Evolutionary conservation across 2,113 vertebrate genomes (phyloP), one percentile per base, ranked within the genome.

Genomic region (Atrichornis clamosus): DNA sequence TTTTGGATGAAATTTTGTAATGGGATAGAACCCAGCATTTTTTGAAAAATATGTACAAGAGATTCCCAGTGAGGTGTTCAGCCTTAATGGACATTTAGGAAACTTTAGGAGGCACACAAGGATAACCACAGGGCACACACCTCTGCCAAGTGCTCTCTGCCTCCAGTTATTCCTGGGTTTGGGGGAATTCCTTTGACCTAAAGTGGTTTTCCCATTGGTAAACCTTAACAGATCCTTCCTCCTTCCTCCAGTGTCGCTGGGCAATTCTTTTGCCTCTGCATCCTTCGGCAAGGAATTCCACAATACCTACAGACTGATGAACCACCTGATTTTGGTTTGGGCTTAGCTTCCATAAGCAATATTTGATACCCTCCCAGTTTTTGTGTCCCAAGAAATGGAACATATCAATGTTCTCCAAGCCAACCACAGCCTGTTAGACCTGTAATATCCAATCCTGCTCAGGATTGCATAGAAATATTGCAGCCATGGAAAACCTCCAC

Each of bases 341-440:
- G 33, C 41, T 89, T 22, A 41, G 27, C 59, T 84, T 39, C 77
- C 39, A 15, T 1, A 37, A 26, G 59, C 20, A 52, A 14, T 3
- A 28, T 24, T 64, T 22, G 44, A 37, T 19, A 37, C 6, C 13
- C 18, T 11, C 10, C 16, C 6, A 6, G 60, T 10, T 33, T 24
- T 33, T 22, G 9, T n/a, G 46, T 5, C 14, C 44, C 74, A 55
- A 8, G 24, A 59, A 19, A 27, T 21, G 30, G 30, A 30, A 37
- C 10, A 4, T 4, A 19, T 3, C 2, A 27, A 17, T 0, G 7
- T 15, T 47, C 30, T 24, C 62, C 26, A 9, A 2, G 14, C 21
- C 32, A 73, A 9, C 37, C 79, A 20, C 33, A 7, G 8, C 1
- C 32, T 7, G 9, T 8, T 2, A 15, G 17, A 49, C 17, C 27